A percentile compares a stretch with the other conserved stretches of the same genome.
Conservation (phyloP, 2,113 vertebrate species). For the Myanophis thanlyinensis region DNA sequence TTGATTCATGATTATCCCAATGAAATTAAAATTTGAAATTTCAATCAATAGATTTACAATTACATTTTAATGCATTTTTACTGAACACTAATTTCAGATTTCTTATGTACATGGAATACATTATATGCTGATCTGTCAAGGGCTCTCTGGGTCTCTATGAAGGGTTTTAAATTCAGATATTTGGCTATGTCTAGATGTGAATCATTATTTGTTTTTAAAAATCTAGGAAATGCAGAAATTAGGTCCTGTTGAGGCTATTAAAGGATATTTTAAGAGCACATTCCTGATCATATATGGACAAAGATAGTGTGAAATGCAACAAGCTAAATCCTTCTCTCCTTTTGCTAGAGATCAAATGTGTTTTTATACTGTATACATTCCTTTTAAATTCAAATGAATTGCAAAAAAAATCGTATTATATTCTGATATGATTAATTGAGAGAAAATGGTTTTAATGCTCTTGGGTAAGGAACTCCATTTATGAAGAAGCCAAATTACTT, state of each 20-base stretch:
- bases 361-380: neutral
- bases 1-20: neutral
- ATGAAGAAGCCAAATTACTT: neutral
- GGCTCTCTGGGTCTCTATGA: neutral
- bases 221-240: neutral
- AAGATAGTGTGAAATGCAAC: neutral
- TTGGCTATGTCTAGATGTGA: neutral
- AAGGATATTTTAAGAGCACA: neutral
- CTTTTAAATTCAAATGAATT: neutral
- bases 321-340: neutral
- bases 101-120: neutral
- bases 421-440: neutral
- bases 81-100: neutral
- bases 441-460: neutral
- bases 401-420: neutral
- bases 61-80: neutral
- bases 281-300: neutral
- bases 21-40: neutral
- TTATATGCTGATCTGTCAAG: neutral
- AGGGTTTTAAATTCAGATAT: neutral
- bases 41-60: neutral
- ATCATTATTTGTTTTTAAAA: neutral
- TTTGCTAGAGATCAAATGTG: fast-evolving
- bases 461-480: constrained; percentile 17
- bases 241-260: neutral